Evolutionary conservation across 2,888 invertebrate species (phyloP), one percentile per base, ranked within the genome.

Genomic region (Unio pictorum): DNA sequence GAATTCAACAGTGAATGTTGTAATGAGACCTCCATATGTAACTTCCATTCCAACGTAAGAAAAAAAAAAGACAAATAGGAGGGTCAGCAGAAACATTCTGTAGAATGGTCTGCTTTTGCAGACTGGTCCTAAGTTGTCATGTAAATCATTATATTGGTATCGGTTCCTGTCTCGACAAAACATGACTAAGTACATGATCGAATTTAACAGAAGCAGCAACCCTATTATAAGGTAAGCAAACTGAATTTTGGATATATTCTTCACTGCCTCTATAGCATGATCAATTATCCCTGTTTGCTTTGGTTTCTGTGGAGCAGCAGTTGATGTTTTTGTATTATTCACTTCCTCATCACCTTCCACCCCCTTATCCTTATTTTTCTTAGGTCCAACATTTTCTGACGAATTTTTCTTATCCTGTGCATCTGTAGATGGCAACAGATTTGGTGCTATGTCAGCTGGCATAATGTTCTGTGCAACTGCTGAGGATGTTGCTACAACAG

Each of bases 1-100:
- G 66, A 84, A 79, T 61, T 87, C 82, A 7, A 90, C 86, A 55
- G 89, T 82, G 80, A 89, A 91, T 15, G 88, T 87, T 66, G 90
- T 83, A 8, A 91, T 80, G n/a, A 91, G 82, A n/a, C 89, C 90
- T 3, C 91, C 91, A 81, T 86, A 91, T 11, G 90, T 88, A 8
- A 91, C 90, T 78, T 91, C 91, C 77, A 89, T 85, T 4, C 91
- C 91, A 57, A 89, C 86, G 72, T 91, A 91, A 23, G 89, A 74
- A 70, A 91, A 86, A 69, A 89, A 88, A 73, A 91, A 90, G 54
- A 90, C 55, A 60, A 90, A 89, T 60, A 90, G 82, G 17, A 90
- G 78, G 2, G 84, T 67, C 3, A 91, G 84, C 17, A 91, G 75
- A 17, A 84, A 73, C 4, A 83, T 66, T 26, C 78, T 71, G 66